Evolutionary conservation across 2,113 vertebrate species (phyloP).

Genomic region (Pedionomus torquatus): DNA sequence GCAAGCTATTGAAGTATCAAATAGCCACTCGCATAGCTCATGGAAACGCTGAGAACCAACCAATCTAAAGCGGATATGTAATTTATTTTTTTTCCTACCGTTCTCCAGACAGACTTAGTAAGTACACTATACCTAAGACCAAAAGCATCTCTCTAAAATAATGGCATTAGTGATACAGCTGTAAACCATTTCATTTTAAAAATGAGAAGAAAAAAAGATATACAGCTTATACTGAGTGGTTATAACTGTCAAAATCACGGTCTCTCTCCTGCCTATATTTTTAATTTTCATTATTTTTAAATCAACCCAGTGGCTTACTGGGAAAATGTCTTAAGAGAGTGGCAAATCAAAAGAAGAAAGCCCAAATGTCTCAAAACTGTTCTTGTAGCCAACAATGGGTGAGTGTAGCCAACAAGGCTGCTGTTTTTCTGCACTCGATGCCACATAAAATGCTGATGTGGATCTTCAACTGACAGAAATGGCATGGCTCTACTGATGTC

Average conservation of each 20-base stretch:
- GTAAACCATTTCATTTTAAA: not conserved
- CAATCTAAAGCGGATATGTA: not conserved
- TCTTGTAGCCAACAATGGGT: not conserved
- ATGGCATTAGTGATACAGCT: not conserved
- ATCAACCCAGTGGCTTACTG: not conserved
- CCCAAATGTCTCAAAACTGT: not conserved
- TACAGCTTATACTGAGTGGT: not conserved
- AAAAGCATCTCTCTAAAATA: not conserved
- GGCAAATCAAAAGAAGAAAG: not conserved
- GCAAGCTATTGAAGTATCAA: not conserved
- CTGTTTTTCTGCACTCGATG: not conserved
- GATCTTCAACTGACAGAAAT: not conserved
- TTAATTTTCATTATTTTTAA: not conserved
- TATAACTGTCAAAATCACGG: not conserved
- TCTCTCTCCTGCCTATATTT: not conserved
- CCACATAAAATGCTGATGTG: not conserved
- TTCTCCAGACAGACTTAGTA: not conserved
- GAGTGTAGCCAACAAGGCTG: not conserved
- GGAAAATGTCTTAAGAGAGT: not conserved
- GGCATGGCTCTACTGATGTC: not conserved
- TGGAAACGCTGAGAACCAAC: not conserved
- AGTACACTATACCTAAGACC: not conserved
- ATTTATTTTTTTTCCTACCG: not conserved
- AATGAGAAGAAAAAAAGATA: not conserved
- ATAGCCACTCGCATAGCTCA: not conserved